phyloP scores from a whole-genome alignment of 1,140 invertebrate genomes.

The Vanessa atalanta region DNA sequence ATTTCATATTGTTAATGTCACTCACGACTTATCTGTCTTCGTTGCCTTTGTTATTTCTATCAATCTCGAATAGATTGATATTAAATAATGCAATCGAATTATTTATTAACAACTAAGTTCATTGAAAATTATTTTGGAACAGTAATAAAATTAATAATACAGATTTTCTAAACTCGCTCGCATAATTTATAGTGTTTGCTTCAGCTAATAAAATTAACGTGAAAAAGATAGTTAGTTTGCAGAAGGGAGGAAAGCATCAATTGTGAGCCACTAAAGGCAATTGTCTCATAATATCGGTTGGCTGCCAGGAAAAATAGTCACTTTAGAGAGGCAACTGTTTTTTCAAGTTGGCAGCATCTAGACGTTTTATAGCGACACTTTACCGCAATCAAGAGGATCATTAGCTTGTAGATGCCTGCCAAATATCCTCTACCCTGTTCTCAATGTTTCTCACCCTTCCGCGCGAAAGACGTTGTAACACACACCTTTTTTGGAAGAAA shows the following conservation, averaged over 20 bases:
- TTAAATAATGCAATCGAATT: too few relatives aligned
- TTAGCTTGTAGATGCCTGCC: conserved; percentile 76
- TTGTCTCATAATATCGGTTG: conserved; percentile 73
- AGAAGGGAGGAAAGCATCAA: conserved; percentile 60
- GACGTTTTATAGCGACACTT: conserved; percentile 78
- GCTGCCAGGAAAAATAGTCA: conserved; percentile 76
- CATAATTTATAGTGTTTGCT: background rate
- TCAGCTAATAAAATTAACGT: conserved; percentile 15
- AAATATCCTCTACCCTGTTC: conserved; percentile 71
- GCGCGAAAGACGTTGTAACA: conserved; percentile 65
- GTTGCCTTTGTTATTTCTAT: background rate
- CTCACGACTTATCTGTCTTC: conserved; percentile 20
- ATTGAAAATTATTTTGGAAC: background rate
- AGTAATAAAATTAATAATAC: background rate
- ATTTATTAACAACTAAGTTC: background rate
- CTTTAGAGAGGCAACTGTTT: conserved; percentile 72
- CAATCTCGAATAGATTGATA: background rate
- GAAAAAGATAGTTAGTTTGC: conserved; percentile 34
- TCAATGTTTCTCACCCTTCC: conserved; percentile 69
- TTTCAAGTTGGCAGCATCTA: conserved; percentile 77
- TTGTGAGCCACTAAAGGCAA: conserved; percentile 70
- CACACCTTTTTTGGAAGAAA: conserved; percentile 71
- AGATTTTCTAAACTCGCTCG: background rate
- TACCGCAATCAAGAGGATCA: conserved; percentile 78
- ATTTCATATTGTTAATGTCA: conserved; percentile 23